Conservation (phyloP, 2,888 invertebrate genomes). For the Meiosimyza decipiens region DNA sequence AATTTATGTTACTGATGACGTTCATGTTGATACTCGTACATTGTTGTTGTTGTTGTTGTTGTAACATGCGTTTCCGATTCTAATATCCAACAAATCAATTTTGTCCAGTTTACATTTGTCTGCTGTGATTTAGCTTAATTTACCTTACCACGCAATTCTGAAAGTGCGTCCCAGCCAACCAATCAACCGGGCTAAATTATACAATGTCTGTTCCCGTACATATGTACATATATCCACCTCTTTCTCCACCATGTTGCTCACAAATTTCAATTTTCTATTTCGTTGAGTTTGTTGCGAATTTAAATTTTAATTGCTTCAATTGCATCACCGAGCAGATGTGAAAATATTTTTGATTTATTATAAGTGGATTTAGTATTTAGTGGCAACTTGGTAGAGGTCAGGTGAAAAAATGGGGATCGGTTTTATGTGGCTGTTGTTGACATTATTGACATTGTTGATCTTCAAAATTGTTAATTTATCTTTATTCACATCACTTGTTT, state of each 20-base stretch:
- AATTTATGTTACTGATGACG: conserved; percentile 37
- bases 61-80: conserved; percentile 20
- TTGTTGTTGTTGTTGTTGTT: conserved; percentile 12
- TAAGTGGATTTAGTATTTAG: too few species aligned
- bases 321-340: too few species aligned
- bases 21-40: too few species aligned
- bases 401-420: too few species aligned
- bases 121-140: conserved; percentile 25
- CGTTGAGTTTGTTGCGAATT: conserved; percentile 27
- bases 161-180: conserved; percentile 6
- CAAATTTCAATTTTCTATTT: conserved; percentile 35
- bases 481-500: too few species aligned
- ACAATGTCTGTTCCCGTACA: not conserved
- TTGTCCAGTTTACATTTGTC: conserved; percentile 26
- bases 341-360: too few species aligned
- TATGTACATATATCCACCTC: not conserved
- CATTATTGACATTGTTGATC: too few species aligned
- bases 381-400: too few species aligned
- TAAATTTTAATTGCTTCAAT: conserved; percentile 27
- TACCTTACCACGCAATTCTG: conserved; percentile 18
- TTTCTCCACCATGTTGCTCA: conserved; percentile 6
- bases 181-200: not conserved
- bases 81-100: conserved; percentile 41
- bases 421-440: too few species aligned
- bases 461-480: too few species aligned